Conservation (phyloP, 1,140 invertebrate species). For the Vollenhovia emeryi region DNA sequence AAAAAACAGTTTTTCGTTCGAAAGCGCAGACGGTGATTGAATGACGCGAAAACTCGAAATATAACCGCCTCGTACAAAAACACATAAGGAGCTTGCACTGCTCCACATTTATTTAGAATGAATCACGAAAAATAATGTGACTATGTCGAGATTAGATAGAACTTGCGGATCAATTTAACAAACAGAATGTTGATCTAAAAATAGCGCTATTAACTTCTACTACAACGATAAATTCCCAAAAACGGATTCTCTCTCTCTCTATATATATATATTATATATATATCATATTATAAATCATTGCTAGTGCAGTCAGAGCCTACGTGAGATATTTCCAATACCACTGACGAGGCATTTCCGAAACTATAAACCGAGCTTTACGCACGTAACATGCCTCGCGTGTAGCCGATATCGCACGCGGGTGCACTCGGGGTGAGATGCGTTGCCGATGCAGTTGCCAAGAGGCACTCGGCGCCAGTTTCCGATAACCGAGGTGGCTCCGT, state of each 20-base stretch:
- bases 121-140: neutral
- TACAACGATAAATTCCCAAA: neutral
- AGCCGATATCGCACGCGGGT: slow-evolving; percentile 23
- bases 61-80: neutral
- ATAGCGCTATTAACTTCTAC: neutral
- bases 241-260: no score
- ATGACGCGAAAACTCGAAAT: neutral
- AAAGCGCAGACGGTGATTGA: neutral
- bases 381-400: neutral
- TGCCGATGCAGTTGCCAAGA: slow-evolving; percentile 44
- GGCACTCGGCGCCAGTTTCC: slow-evolving; percentile 49
- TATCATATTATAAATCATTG: neutral
- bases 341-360: neutral
- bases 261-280: no score
- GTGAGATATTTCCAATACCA: neutral
- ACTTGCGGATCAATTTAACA: neutral
- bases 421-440: neutral
- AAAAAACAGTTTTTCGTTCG: neutral
- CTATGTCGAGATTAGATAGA: neutral
- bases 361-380: slow-evolving; percentile 22
- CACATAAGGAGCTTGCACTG: no score
- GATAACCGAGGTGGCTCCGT: slow-evolving; percentile 54
- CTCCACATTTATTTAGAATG: neutral
- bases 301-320: neutral
- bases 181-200: neutral